phyloP scores from a whole-genome alignment of 2,113 vertebrate genomes.

The Microcebus jonahi region DNA sequence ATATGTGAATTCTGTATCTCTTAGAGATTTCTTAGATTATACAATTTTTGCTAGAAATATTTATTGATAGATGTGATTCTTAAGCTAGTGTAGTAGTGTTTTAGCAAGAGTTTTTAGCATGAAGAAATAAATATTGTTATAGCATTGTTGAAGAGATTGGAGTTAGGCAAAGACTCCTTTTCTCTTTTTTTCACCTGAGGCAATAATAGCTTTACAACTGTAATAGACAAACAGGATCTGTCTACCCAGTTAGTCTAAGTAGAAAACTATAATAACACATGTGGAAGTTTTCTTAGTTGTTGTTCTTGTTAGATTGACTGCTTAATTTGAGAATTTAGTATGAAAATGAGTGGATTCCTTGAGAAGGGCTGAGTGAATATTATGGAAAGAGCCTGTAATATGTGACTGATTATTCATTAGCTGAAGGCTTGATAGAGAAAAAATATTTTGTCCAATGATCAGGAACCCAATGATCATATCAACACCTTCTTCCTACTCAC shows the following conservation, averaged over 20 bases:
- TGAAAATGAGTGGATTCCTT: neutral
- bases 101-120: neutral
- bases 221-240: neutral
- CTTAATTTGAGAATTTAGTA: neutral
- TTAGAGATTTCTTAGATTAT: neutral
- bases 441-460: neutral
- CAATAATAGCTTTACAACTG: neutral
- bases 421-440: neutral
- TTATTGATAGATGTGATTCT: neutral
- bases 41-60: neutral
- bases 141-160: neutral
- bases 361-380: neutral
- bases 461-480: too few relatives aligned
- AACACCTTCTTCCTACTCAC: neutral
- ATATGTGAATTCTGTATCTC: neutral
- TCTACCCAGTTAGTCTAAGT: neutral
- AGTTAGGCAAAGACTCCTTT: neutral
- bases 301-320: neutral
- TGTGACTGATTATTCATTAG: neutral
- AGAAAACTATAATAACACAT: neutral
- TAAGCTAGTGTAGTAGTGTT: neutral
- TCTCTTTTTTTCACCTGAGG: neutral
- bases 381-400: neutral
- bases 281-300: neutral
- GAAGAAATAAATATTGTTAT: neutral